Conservation (phyloP, 2,113 vertebrate species). For the Nesoenas mayeri region DNA sequence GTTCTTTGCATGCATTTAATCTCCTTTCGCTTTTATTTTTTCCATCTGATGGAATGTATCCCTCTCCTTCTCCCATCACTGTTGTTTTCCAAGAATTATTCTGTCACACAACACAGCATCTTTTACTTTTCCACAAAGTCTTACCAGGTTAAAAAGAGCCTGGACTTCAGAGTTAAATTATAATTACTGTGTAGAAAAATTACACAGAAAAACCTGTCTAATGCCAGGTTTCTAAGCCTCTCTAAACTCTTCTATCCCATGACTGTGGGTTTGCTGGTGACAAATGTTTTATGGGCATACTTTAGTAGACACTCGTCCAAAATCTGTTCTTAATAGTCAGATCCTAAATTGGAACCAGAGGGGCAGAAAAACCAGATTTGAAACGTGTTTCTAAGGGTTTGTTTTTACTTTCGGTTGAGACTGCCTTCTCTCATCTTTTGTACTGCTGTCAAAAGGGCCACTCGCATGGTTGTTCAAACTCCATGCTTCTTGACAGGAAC, state of each 20-base stretch:
- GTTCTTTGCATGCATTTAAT: conserved; percentile 5
- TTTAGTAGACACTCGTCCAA: conserved; percentile 58
- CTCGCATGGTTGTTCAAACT: conserved; percentile 58
- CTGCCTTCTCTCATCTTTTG: conserved; percentile 63
- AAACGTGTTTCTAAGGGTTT: conserved; percentile 58
- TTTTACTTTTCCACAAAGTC: neutral
- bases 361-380: conserved; percentile 49
- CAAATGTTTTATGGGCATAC: conserved; percentile 67
- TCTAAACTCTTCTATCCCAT: conserved; percentile 25
- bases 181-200: neutral
- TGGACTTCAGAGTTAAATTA: neutral
- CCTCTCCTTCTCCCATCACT: neutral
- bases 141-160: neutral
- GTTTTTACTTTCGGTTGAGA: conserved; percentile 61
- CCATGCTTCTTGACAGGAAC: conserved; percentile 66
- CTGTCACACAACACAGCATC: neutral
- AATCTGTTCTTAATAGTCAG: conserved; percentile 64
- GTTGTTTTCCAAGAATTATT: neutral
- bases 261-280: conserved; percentile 53
- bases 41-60: conserved; percentile 49
- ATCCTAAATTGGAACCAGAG: conserved; percentile 57
- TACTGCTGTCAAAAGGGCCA: conserved; percentile 58
- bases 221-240: conserved; percentile 1
- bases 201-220: neutral
- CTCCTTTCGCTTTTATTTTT: conserved; percentile 54